Conservation (phyloP, 2,113 vertebrate species). For the Poecile atricapillus region DNA sequence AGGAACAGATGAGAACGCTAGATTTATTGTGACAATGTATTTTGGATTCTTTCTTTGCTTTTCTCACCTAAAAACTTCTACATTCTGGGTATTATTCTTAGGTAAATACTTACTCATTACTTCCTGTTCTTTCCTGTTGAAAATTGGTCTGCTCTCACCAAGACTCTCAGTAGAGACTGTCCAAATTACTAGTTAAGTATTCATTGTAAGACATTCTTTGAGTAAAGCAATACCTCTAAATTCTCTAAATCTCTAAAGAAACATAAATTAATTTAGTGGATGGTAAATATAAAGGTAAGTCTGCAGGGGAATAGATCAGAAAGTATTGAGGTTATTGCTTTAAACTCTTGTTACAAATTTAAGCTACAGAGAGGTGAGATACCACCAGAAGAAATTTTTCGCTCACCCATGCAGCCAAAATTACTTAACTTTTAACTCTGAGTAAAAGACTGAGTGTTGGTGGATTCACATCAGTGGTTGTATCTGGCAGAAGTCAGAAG, state of each 20-base stretch:
- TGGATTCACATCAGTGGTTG: neutral
- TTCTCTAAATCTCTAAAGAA: neutral
- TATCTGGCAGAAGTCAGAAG: neutral
- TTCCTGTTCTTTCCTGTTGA: neutral
- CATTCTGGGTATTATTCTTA: neutral
- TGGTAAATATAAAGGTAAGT: neutral
- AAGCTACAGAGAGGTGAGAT: neutral
- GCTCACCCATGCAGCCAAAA: neutral
- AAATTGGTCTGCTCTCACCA: neutral
- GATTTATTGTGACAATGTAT: constrained; percentile 37
- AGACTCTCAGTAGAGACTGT: neutral
- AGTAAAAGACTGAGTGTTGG: neutral
- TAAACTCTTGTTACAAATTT: neutral
- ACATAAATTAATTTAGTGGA: neutral
- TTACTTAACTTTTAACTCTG: neutral
- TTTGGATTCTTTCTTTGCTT: constrained; percentile 16
- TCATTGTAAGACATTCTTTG: neutral
- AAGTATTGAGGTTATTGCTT: neutral
- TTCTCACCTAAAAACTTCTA: neutral
- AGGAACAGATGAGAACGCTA: constrained; percentile 36
- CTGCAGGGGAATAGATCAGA: neutral
- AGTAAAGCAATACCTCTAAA: neutral
- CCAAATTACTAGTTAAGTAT: neutral
- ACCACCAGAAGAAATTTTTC: neutral
- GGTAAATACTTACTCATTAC: neutral